A percentile compares a stretch with the other conserved stretches of the same genome.
Conservation (phyloP, 1,140 invertebrate genomes). For the Drosophila grimshawi region DNA sequence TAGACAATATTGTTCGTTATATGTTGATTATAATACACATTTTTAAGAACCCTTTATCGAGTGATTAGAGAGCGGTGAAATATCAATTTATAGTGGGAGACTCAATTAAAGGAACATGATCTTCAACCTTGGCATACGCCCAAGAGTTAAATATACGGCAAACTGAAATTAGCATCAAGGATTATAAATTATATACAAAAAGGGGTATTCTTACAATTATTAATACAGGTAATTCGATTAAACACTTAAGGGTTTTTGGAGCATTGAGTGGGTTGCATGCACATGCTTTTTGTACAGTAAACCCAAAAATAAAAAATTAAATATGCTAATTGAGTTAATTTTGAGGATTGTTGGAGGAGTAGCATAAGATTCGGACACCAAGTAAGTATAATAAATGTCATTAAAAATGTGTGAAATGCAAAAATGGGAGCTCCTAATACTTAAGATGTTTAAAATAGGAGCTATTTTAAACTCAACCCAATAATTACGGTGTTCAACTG, state of each 20-base stretch:
- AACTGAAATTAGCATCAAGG: not conserved
- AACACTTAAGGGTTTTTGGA: not conserved
- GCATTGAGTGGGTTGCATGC: not conserved
- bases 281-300: slow-evolving; percentile 5
- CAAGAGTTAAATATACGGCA: slow-evolving; percentile 6
- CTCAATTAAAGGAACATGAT: slow-evolving; percentile 17
- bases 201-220: not conserved
- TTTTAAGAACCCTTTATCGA: slow-evolving; percentile 23
- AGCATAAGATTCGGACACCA: too few species aligned
- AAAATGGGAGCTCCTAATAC: too few species aligned
- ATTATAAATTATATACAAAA: slow-evolving; percentile 31
- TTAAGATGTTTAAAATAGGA: too few species aligned
- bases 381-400: not conserved
- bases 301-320: not conserved
- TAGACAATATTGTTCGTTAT: slow-evolving; percentile 34
- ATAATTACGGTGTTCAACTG: too few species aligned
- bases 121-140: slow-evolving; percentile 25
- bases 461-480: too few species aligned
- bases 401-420: too few species aligned
- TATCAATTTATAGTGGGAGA: slow-evolving; percentile 27
- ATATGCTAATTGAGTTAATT: not conserved
- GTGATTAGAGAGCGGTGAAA: slow-evolving; percentile 36
- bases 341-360: not conserved
- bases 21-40: slow-evolving; percentile 17
- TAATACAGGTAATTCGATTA: not conserved